These are phyloP conservation scores for Ephialtes manifestator DNA, from an alignment of 2,888 invertebrate genomes.

Conservation along the genomic window DNA sequence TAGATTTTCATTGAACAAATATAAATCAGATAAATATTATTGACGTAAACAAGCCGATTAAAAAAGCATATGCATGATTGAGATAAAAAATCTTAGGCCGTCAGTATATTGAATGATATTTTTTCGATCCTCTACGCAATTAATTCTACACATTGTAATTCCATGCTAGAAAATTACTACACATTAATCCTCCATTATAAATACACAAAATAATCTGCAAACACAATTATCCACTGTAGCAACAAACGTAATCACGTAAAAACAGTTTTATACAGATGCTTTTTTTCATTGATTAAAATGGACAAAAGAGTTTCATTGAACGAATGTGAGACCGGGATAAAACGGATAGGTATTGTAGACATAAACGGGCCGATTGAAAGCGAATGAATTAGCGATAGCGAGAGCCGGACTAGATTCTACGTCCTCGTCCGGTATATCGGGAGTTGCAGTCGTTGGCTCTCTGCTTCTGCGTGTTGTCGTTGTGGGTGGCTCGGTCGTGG, in stretches of 20 bases:
- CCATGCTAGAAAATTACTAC: not conserved
- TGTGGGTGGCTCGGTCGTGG: conserved; percentile 63
- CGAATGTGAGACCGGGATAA: conserved; percentile 72
- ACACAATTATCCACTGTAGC: not conserved
- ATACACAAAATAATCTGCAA: not conserved
- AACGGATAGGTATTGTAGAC: conserved; percentile 81
- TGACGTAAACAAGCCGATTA: too few species aligned
- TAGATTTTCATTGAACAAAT: too few species aligned
- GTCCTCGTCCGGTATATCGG: conserved; percentile 76
- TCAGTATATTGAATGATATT: not conserved
- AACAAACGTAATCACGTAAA: not conserved
- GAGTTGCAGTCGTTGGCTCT: conserved; percentile 77
- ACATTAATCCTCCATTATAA: not conserved
- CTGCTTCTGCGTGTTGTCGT: conserved; percentile 63
- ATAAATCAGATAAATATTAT: too few species aligned
- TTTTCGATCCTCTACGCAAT: not conserved
- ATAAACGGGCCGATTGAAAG: conserved; percentile 83
- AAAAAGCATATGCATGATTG: too few species aligned
- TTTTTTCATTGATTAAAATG: not conserved
- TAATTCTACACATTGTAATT: not conserved
- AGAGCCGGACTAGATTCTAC: conserved; percentile 79
- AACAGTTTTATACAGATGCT: not conserved
- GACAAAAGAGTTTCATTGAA: conserved; percentile 66
- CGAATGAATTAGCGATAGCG: conserved; percentile 84
- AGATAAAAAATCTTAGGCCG: conserved; percentile 34